Evolutionary conservation across 2,113 vertebrate genomes (phyloP).

Genomic region (Pyrgilauda ruficollis): DNA sequence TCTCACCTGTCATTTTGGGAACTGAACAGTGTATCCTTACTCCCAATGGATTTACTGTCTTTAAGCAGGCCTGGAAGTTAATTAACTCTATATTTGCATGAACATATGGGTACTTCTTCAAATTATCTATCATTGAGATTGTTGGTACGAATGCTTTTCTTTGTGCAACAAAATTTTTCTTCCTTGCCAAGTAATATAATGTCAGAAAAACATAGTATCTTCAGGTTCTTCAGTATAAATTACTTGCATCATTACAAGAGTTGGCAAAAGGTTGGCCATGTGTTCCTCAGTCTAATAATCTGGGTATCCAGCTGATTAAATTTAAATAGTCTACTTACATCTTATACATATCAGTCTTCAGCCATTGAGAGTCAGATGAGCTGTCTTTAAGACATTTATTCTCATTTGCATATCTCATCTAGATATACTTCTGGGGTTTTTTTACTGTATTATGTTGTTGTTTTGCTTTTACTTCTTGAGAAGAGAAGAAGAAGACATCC

Average conservation of each 20-base stretch:
- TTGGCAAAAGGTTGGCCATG: not conserved
- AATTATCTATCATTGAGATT: not conserved
- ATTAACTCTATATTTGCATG: not conserved
- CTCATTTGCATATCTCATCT: not conserved
- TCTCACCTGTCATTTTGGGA: not conserved
- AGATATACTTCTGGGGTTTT: not conserved
- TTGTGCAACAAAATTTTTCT: not conserved
- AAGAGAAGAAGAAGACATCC: not conserved
- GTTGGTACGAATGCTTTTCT: not conserved
- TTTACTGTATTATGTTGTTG: not conserved
- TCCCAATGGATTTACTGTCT: not conserved
- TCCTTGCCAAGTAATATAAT: not conserved
- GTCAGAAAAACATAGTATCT: not conserved
- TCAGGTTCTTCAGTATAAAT: not conserved
- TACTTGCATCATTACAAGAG: not conserved
- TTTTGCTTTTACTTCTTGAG: constrained; percentile 7
- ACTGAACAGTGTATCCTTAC: not conserved
- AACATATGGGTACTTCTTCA: not conserved
- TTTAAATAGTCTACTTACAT: constrained; percentile 10
- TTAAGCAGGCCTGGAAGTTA: not conserved
- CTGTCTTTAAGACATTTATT: not conserved
- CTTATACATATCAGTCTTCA: not conserved
- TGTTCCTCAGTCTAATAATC: not conserved
- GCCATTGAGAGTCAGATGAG: not conserved
- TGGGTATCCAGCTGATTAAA: not conserved